phyloP scores from a whole-genome alignment of 2,797 vertebrate genomes.

The Urophycis tenuis region DNA sequence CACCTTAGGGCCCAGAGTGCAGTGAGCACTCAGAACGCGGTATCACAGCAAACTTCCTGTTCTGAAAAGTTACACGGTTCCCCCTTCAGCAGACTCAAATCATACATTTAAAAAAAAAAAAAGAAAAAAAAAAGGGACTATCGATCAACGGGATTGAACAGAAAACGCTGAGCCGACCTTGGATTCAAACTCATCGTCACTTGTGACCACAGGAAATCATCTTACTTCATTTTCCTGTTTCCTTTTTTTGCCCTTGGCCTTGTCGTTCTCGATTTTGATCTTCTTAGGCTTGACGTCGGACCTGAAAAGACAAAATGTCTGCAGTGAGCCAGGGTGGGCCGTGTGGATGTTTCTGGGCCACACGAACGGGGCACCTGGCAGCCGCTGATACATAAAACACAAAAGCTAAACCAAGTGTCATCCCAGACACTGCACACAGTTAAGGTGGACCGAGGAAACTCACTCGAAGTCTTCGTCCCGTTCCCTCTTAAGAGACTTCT shows the following conservation, averaged over 20 bases:
- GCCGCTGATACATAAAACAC: background rate
- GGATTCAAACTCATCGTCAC: background rate
- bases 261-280: constrained; percentile 92
- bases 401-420: background rate
- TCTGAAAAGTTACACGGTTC: background rate
- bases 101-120: no score
- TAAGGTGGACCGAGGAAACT: constrained; percentile 44
- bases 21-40: background rate
- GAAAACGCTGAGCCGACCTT: background rate
- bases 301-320: constrained; percentile 62
- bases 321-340: background rate
- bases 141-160: background rate
- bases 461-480: constrained; percentile 88
- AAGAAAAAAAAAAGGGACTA: background rate
- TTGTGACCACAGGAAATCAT: background rate
- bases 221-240: constrained; percentile 73
- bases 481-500: constrained; percentile 85
- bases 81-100: background rate
- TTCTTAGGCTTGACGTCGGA: constrained; percentile 87
- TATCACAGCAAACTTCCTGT: background rate
- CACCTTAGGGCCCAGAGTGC: background rate
- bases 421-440: background rate
- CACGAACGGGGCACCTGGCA: background rate
- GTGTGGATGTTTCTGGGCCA: background rate
- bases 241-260: constrained; percentile 86